A percentile compares a stretch with the other conserved stretches of the same genome.
These are phyloP conservation scores for Orthosia cruda DNA, from an alignment of 2,888 invertebrate genomes.

Conservation along the genomic window DNA sequence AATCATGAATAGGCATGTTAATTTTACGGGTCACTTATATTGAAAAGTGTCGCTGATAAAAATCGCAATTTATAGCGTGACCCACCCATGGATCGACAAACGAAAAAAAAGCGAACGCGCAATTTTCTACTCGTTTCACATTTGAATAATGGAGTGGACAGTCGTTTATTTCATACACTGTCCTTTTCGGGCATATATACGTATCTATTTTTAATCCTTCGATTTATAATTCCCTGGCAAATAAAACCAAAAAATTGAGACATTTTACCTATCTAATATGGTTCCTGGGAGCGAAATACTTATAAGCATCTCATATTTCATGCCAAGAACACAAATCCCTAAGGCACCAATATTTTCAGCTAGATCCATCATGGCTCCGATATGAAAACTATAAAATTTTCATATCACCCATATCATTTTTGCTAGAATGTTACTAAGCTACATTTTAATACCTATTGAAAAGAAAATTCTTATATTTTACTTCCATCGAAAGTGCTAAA, in stretches of 20 bases:
- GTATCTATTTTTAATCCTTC: conserved; percentile 31
- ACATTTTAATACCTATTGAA: conserved; percentile 16
- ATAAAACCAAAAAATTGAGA: not conserved
- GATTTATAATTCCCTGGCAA: conserved; percentile 3
- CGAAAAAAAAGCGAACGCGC: conserved; percentile 61
- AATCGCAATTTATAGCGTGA: conserved; percentile 74
- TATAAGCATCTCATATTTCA: conserved; percentile 49
- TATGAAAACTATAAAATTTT: conserved; percentile 51
- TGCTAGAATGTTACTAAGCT: conserved; percentile 15
- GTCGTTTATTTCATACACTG: conserved; percentile 58
- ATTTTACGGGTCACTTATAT: conserved; percentile 76
- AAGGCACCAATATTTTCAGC: conserved; percentile 46
- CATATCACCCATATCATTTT: conserved; percentile 43
- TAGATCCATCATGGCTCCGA: conserved; percentile 41
- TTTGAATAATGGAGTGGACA: conserved; percentile 64
- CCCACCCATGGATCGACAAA: conserved; percentile 70
- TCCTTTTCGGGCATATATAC: conserved; percentile 28
- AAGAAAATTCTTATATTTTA: conserved; percentile 20
- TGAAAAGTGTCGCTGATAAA: conserved; percentile 75
- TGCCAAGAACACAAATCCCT: conserved; percentile 39
- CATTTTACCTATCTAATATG: not conserved
- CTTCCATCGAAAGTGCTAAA: conserved; percentile 22
- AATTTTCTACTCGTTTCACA: conserved; percentile 68
- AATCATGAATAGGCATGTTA: conserved; percentile 68
- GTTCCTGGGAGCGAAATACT: conserved; percentile 12